Percentiles rank a stretch among this genome's conserved stretches.
phyloP scores from a whole-genome alignment of 2,888 invertebrate genomes.

The Eubasilissa splendida region DNA sequence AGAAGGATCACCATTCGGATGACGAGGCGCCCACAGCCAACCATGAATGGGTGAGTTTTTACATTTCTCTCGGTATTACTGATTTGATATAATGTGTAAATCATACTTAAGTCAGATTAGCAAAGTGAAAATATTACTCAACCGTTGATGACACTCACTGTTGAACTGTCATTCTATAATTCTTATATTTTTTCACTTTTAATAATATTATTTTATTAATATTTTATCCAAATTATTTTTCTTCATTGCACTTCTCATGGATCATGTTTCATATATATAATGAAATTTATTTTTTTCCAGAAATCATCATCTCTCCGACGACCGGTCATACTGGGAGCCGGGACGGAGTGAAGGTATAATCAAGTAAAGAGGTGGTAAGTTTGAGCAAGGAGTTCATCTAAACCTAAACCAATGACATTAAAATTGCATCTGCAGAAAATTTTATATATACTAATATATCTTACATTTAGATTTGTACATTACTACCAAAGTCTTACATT shows the following conservation, averaged over 20 bases:
- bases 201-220: too few species aligned
- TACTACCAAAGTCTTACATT: slow-evolving; percentile 52
- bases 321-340: slow-evolving; percentile 47
- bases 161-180: too few species aligned
- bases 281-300: slow-evolving; percentile 31
- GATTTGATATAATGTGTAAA: too few species aligned
- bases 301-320: slow-evolving; percentile 54
- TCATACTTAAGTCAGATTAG: too few species aligned
- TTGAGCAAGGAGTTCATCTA: neutral
- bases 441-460: slow-evolving; percentile 21
- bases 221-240: too few species aligned
- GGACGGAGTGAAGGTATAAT: neutral
- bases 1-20: slow-evolving; percentile 63
- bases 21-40: slow-evolving; percentile 59
- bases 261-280: too few species aligned
- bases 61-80: too few species aligned
- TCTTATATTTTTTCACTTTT: too few species aligned
- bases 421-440: slow-evolving; percentile 8
- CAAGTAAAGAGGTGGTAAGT: too few species aligned
- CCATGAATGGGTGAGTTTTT: slow-evolving; percentile 53
- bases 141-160: too few species aligned
- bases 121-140: too few species aligned
- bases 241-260: too few species aligned
- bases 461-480: slow-evolving; percentile 49
- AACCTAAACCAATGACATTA: slow-evolving; percentile 26